Evolutionary conservation across 2,113 vertebrate genomes (phyloP).

Genomic region (Phrynosoma blainvillii): DNA sequence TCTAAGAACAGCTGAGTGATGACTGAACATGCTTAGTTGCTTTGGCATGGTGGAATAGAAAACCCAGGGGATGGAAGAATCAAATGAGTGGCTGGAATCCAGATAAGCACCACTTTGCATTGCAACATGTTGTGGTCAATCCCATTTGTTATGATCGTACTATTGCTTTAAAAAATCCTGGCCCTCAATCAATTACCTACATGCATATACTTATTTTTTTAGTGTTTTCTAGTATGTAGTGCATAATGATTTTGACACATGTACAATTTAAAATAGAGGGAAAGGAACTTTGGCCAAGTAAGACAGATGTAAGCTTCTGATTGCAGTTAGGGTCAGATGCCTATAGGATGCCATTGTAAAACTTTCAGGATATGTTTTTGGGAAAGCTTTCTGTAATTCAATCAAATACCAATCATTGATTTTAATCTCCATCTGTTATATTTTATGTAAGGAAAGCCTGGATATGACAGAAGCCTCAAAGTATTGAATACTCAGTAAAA

Average conservation of each 20-base stretch:
- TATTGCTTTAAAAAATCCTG: background rate
- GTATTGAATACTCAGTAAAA: background rate
- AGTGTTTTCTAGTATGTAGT: background rate
- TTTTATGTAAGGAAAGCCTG: constrained; percentile 4
- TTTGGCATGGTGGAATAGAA: background rate
- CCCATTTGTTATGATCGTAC: background rate
- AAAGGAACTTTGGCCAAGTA: too few species aligned
- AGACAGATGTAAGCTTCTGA: background rate
- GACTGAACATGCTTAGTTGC: background rate
- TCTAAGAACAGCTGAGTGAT: background rate
- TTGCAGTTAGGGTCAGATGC: background rate
- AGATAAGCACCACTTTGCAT: background rate
- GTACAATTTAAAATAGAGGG: background rate
- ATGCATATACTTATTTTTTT: too few species aligned
- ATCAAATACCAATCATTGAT: constrained; percentile 10
- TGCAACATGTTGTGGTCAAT: too few species aligned
- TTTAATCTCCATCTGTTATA: constrained; percentile 23
- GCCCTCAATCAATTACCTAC: too few species aligned
- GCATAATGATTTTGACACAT: background rate
- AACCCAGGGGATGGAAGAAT: background rate
- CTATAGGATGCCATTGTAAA: constrained; percentile 17
- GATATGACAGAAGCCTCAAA: background rate
- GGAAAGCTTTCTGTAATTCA: constrained; percentile 10
- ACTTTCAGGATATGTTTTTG: constrained; percentile 16
- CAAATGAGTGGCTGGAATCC: background rate